These are phyloP conservation scores for Heliornis fulica DNA, from an alignment of 2,113 vertebrate species.

Conservation along the genomic window DNA sequence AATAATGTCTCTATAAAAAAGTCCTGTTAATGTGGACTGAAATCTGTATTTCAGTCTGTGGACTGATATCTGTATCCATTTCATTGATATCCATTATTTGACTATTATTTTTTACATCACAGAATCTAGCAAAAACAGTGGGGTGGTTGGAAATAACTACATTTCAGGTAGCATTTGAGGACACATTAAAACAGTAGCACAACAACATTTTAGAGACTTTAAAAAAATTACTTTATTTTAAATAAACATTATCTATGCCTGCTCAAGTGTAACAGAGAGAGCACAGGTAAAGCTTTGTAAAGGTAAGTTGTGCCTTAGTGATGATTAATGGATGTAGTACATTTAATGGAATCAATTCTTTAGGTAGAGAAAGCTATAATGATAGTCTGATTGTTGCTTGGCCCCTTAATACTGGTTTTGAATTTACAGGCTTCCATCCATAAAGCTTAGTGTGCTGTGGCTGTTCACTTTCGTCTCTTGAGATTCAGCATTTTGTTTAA, in stretches of 20 bases:
- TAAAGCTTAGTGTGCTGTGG: not conserved
- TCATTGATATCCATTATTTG: too few species aligned
- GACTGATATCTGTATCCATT: too few species aligned
- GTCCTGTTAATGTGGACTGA: not conserved
- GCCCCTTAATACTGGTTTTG: not conserved
- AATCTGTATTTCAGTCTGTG: too few species aligned
- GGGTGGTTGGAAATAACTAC: not conserved
- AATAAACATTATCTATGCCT: not conserved
- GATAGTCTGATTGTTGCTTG: not conserved
- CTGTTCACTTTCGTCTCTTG: not conserved
- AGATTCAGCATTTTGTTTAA: conserved; percentile 15
- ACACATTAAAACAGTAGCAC: not conserved
- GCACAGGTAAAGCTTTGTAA: not conserved
- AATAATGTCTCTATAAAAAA: not conserved
- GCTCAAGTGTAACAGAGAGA: not conserved
- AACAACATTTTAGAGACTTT: not conserved
- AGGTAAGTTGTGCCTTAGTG: not conserved
- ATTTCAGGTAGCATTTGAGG: not conserved
- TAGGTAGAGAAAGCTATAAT: not conserved
- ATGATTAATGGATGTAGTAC: not conserved
- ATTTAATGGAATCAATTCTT: not conserved
- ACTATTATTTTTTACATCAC: not conserved
- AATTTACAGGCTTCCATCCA: not conserved
- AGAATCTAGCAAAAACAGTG: not conserved
- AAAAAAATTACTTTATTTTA: not conserved